These are phyloP conservation scores for Trichomycterus rosablanca DNA, from an alignment of 2,113 vertebrate genomes.

Conservation along the genomic window DNA sequence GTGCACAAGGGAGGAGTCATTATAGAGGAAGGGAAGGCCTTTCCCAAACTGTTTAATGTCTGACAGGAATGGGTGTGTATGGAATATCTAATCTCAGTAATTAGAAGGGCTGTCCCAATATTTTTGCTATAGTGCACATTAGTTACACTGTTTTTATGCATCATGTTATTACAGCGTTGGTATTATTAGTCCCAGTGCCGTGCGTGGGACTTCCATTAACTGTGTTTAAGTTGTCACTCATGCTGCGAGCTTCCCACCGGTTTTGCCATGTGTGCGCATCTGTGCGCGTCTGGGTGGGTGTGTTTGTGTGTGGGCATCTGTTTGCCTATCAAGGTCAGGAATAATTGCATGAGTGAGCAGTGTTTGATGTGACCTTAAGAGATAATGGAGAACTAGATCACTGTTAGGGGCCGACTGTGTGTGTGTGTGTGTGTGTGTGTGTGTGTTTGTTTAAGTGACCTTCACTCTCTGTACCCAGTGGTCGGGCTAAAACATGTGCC, in stretches of 20 bases:
- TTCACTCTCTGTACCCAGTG: slow-evolving; percentile 37
- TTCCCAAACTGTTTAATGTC: no score
- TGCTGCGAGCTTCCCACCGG: neutral
- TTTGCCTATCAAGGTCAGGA: slow-evolving; percentile 38
- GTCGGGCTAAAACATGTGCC: slow-evolving; percentile 37
- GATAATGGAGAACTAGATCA: slow-evolving; percentile 41
- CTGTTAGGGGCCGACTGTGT: slow-evolving; percentile 30
- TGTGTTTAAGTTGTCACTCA: neutral
- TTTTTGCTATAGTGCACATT: no score
- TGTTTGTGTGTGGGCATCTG: slow-evolving; percentile 14
- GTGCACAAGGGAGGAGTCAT: no score
- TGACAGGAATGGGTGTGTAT: no score
- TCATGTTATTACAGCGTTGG: no score
- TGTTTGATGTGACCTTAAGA: slow-evolving; percentile 35
- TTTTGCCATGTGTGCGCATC: neutral
- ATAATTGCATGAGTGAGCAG: slow-evolving; percentile 38
- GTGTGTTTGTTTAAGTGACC: slow-evolving; percentile 23
- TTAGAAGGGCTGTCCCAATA: no score
- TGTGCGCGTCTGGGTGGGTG: neutral
- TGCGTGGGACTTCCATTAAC: no score
- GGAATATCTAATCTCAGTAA: no score
- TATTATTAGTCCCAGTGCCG: no score
- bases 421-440: slow-evolving; percentile 8
- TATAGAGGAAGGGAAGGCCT: no score
- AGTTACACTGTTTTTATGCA: no score